These are phyloP conservation scores for Psilanteris sp. DNA, from an alignment of 1,140 invertebrate genomes.

Conservation along the genomic window DNA sequence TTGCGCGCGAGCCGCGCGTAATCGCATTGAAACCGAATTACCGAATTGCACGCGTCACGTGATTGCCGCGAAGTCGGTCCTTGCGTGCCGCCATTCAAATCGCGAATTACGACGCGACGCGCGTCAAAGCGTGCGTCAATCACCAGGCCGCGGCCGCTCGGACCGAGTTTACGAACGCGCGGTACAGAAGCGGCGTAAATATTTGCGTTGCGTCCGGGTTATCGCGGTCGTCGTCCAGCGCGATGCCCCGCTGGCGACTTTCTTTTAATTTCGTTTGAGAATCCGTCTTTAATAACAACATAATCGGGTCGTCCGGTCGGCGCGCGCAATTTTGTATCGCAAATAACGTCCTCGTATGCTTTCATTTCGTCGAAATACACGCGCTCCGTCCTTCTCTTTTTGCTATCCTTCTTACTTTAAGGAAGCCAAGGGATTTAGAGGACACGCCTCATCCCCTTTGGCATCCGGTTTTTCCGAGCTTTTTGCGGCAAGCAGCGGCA, in stretches of 20 bases:
- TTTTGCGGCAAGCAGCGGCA: conserved; percentile 56
- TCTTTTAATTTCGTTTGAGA: conserved; percentile 6
- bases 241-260: conserved; percentile 19
- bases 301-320: conserved; percentile 21
- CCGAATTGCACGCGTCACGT: conserved; percentile 32
- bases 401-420: conserved; percentile 65
- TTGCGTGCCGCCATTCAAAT: too few species aligned
- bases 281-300: conserved; percentile 9
- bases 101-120: not conserved
- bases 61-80: too few species aligned
- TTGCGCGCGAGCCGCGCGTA: conserved; percentile 17
- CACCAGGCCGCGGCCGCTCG: too few species aligned
- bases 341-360: conserved; percentile 57
- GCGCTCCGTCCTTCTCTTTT: conserved; percentile 37
- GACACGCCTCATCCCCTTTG: conserved; percentile 64
- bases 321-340: conserved; percentile 46
- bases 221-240: too few species aligned
- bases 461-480: conserved; percentile 63
- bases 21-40: conserved; percentile 42
- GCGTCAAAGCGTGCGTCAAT: too few species aligned
- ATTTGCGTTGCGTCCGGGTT: not conserved
- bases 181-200: too few species aligned
- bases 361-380: conserved; percentile 60
- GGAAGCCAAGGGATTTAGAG: conserved; percentile 64
- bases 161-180: too few species aligned